Base-by-base conservation (phyloP, 2,888 invertebrate genomes). In the Conops quadrifasciatus region DNA sequence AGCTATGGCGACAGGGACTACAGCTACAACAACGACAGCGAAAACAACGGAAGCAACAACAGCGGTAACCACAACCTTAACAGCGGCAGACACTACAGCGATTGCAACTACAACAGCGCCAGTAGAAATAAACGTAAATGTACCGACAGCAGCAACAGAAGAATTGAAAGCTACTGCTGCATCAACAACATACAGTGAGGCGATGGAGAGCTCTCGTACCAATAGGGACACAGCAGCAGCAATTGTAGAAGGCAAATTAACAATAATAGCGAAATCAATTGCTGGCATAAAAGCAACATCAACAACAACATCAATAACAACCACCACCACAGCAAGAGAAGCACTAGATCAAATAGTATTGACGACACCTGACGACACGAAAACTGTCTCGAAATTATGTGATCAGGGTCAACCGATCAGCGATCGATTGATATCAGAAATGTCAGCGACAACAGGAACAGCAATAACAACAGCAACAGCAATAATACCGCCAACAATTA, bases 1-100 rank as follows among this genome's bases (percentile, higher is more conserved):
- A 63, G 75, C 72, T 70, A 70, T 72, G 77, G n/a, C n/a, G n/a
- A 78, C 73, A 56, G 24, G 76, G 73, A 75, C 77, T 71, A 51
- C 67, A 51, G 60, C 43, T 59, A 58, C 66, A 73, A 72, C 75
- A 75, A 73, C 72, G 73, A 53, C 64, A 28, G 51, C 69, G 70
- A 65, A 68, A 66, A 45, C 36, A 67, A 53, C 26, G 24, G 67
- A 71, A 78, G 76, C 73, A n/a, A 36, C 76, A 73, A 74, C 77
- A 72, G 49, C 63, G 47, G 58, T 21, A 67, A 47, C 65, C 73
- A 72, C 74, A 75, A 74, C 72, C 73, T 73, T 71, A 71, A 36
- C 36, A 36, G 9, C 9, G 9, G 71, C 72, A 59, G 26, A 53
- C n/a, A 51, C 64, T 43, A 13, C 43, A 63, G n/a, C 53, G 45